These are phyloP conservation scores for Dasysyrphus albostriatus DNA, from an alignment of 2,888 invertebrate species.

Conservation along the genomic window DNA sequence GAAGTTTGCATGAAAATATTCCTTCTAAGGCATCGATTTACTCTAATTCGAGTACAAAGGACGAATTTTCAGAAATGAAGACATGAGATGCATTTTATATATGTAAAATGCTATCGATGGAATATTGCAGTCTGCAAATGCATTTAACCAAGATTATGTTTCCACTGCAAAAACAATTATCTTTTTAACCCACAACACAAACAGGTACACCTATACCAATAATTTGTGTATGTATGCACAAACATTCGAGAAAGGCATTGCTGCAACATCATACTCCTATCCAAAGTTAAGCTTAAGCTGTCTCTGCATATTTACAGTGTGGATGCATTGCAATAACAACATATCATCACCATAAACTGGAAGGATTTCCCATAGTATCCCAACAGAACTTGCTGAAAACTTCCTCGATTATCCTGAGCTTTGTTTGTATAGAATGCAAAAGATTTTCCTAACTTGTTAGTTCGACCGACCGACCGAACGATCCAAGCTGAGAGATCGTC, in stretches of 20 bases:
- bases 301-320: constrained; percentile 45
- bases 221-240: neutral
- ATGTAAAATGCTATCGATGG: neutral
- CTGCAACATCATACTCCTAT: neutral
- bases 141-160: constrained; percentile 64
- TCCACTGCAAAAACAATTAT: constrained; percentile 67
- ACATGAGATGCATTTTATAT: constrained; percentile 11
- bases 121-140: constrained; percentile 24
- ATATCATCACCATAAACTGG: constrained; percentile 51
- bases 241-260: neutral
- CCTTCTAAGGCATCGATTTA: constrained; percentile 9
- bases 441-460: constrained; percentile 61
- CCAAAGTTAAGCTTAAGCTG: constrained; percentile 55
- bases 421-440: constrained; percentile 41
- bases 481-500: neutral
- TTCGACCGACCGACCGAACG: neutral
- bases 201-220: neutral
- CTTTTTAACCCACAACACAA: constrained; percentile 28
- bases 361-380: constrained; percentile 36
- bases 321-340: neutral
- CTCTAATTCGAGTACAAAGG: constrained; percentile 26
- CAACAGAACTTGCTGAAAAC: constrained; percentile 39
- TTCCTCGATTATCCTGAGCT: constrained; percentile 61
- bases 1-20: neutral
- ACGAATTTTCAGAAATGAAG: constrained; percentile 20